Evolutionary conservation across 2,888 invertebrate species (phyloP), one percentile per base, ranked within the genome.

Genomic region (Aspidapion aeneum): DNA sequence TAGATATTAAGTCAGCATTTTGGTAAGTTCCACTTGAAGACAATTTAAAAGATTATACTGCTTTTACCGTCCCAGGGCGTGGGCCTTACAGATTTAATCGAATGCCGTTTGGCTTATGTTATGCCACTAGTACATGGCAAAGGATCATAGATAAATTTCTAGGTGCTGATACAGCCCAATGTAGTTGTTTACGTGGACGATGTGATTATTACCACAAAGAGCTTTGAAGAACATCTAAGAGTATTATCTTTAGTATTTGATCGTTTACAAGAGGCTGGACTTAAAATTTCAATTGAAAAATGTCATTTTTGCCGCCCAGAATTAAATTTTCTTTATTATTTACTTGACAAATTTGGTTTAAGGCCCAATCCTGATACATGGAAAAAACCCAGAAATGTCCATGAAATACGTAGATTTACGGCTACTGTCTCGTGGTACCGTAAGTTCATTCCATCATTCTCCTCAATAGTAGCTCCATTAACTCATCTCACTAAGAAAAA

Each of bases 121-220:
- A 62, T 50, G 21, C 58, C 12, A 60, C 65, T 2, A 56, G 21
- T 1, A 64, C 62, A 16, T 66, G 66, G 61, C 65, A 64, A 21
- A 17, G 65, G 18, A 9, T 63, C 2, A 57, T 65, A 12, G 61
- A 65, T 50, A 17, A 1, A n/a, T 50, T 58, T 16, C 20, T 67
- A 16, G 63, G 65, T 7, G 48, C 55, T 7, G 65, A 65, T 1
- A 18, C 63, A 17, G 56, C 60, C 22, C 52, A 57, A 59, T 51
- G 50, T 64, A 64, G 57, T n/a, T n/a, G 62, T 63, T n/a, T 52
- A 52, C 17, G 3, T 52, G 17, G 52, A 52, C 19, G 52, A 52
- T n/a, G n/a, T 52, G 7, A 52, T 52, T 18, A 18, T 52, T 18
- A n/a, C 19, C 19, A 18, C 52, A 18, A 52, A 52, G 52, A n/a